phyloP scores from a whole-genome alignment of 2,888 invertebrate genomes.

The Apamea monoglypha region DNA sequence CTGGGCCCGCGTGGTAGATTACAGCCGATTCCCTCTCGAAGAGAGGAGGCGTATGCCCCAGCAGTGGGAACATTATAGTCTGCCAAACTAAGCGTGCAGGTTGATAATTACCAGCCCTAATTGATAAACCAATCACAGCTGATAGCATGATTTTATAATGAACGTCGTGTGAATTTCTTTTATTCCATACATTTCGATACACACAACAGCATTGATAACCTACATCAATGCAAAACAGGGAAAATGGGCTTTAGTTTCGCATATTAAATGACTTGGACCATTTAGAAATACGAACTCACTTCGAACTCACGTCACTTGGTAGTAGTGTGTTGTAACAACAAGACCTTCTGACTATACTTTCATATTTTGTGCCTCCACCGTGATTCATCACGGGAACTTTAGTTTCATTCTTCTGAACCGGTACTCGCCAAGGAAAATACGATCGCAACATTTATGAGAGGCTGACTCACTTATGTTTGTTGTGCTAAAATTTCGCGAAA shows the following conservation, averaged over 20 bases:
- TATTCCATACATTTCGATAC: neutral
- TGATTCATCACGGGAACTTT: conserved; percentile 56
- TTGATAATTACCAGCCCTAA: neutral
- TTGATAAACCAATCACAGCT: neutral
- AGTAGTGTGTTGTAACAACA: neutral
- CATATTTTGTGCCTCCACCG: conserved; percentile 1
- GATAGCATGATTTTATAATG: neutral
- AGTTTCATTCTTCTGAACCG: conserved; percentile 56
- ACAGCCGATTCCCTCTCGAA: neutral
- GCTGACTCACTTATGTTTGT: conserved; percentile 56
- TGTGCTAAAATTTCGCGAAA: conserved; percentile 43
- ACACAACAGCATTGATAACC: neutral
- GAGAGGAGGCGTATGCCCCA: neutral
- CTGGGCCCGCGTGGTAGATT: neutral
- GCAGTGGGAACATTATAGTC: neutral
- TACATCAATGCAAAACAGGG: neutral
- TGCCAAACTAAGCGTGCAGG: neutral
- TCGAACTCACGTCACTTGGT: too few species aligned
- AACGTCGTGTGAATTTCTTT: neutral
- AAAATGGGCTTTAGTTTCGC: neutral
- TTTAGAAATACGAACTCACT: neutral
- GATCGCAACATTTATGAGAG: conserved; percentile 25
- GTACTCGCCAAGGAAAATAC: conserved; percentile 54
- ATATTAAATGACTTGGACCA: too few species aligned
- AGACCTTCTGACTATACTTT: conserved; percentile 27